Base-by-base conservation (phyloP, 1,140 invertebrate species). In the Thaumatotibia leucotreta region DNA sequence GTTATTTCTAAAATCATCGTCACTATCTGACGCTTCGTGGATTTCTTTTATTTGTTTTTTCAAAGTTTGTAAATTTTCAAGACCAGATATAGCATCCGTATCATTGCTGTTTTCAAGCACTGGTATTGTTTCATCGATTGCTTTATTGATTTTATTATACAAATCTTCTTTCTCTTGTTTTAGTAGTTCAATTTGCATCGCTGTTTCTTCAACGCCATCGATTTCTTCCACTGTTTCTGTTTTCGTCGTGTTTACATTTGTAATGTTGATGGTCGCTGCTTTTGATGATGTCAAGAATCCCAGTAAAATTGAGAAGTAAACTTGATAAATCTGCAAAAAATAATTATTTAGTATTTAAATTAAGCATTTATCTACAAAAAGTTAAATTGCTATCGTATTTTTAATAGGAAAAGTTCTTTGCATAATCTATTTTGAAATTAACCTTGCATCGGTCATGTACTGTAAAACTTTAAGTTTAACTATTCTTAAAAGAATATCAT, bases 91-190 rank as follows among this genome's bases (percentile, higher is more conserved):
- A 9, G 77, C 70, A 8, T 83, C 76, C 0, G 73, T 67, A 4
- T 75, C 77, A 22, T 83, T 83, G n/a, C 29, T 63, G 23, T 70
- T 70, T 49, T 73, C 54, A 20, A 87, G 72, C 9, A 71, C 62
- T 50, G 66, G 68, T 4, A 85, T 68, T 17, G 74, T 79, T 11
- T 80, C 77, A 6, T 83, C 73, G 39, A 87, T 83, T 3, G 80
- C 81, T 20, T 54, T 61, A 8, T 82, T 69, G 8, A 87, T 80
- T 79, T 80, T 68, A n/a, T 67, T 68, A 17, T 69, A 69, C 3
- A 87, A 54, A 20, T 76, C 61, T 31, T 35, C 63, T 69, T 81
- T 84, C 24, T 80, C 66, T 68, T 69, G 67, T 68, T 83, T 75
- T 14, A 87, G 65, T 10, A 62, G 22, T 62, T 65, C 10, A 24